Percentiles rank a stretch among this genome's conserved stretches.
phyloP scores from a whole-genome alignment of 2,888 invertebrate genomes.

The Hydroisotoma schaefferi region DNA sequence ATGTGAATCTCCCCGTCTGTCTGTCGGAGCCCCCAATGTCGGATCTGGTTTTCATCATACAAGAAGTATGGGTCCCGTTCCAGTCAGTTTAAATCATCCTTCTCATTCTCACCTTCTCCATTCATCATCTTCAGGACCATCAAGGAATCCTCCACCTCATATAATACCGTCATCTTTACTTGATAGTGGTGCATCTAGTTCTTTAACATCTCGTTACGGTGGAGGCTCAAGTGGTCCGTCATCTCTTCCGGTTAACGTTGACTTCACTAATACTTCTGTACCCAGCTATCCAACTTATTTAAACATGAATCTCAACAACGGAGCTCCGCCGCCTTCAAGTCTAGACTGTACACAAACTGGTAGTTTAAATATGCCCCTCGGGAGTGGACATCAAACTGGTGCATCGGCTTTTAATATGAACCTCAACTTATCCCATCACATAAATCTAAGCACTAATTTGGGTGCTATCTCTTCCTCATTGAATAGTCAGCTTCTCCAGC shows the following conservation, averaged over 20 bases:
- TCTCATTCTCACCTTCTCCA: conserved; percentile 46
- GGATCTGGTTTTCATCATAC: conserved; percentile 35
- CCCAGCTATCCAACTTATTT: conserved; percentile 53
- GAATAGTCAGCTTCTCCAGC: conserved; percentile 40
- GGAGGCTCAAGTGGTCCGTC: conserved; percentile 43
- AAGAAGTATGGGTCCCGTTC: conserved; percentile 44
- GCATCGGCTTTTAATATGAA: conserved; percentile 45
- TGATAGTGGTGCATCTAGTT: conserved; percentile 40
- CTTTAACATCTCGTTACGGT: conserved; percentile 41
- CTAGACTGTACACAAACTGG: conserved; percentile 53
- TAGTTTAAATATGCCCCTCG: conserved; percentile 53
- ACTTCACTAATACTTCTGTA: conserved; percentile 54
- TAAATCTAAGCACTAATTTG: conserved; percentile 28
- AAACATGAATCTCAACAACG: conserved; percentile 49
- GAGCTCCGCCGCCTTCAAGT: conserved; percentile 48
- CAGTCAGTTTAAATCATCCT: conserved; percentile 42
- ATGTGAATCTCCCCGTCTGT: conserved; percentile 64
- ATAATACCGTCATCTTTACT: conserved; percentile 41
- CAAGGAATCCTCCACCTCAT: conserved; percentile 40
- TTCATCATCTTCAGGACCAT: conserved; percentile 19
- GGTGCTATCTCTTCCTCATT: conserved; percentile 33
- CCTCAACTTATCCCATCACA: conserved; percentile 37
- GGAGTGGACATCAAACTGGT: conserved; percentile 44
- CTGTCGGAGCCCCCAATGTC: conserved; percentile 19
- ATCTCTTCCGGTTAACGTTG: conserved; percentile 53